Percentiles rank a stretch among this genome's conserved stretches.
Evolutionary conservation across 53 echinoderm and acorn worm genomes (phyloP).

Genomic region (Astropecten irregularis): DNA sequence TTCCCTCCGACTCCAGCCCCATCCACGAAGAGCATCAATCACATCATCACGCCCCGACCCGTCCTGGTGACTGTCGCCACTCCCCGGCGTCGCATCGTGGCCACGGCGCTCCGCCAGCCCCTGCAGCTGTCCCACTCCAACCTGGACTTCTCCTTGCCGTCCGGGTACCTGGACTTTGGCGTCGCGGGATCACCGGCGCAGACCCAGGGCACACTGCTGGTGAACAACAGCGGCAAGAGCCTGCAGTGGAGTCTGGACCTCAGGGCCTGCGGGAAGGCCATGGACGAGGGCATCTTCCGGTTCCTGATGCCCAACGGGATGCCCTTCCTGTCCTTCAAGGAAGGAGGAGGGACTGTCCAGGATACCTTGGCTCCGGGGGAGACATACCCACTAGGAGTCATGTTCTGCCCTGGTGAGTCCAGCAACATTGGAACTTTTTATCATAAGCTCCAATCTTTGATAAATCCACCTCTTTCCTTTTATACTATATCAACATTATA

Average conservation of each 20-base stretch:
- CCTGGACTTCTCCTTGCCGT: slow-evolving; percentile 90
- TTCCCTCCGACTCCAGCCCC: slow-evolving; percentile 97
- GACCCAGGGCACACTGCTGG: slow-evolving; percentile 74
- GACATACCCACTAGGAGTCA: slow-evolving; percentile 84
- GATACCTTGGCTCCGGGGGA: slow-evolving; percentile 83
- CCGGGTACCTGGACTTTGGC: slow-evolving; percentile 83
- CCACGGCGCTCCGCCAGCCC: slow-evolving; percentile 92
- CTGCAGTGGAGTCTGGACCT: slow-evolving; percentile 82
- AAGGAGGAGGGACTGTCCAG: slow-evolving; percentile 54
- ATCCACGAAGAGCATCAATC: slow-evolving; percentile 93
- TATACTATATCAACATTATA: too few species aligned
- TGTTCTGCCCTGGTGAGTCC: slow-evolving; percentile 93
- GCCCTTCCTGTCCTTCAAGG: slow-evolving; percentile 69
- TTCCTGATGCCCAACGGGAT: slow-evolving; percentile 81
- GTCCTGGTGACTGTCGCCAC: slow-evolving; percentile 86
- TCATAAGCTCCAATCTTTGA: too few species aligned
- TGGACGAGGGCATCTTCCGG: slow-evolving; percentile 96
- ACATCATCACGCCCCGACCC: slow-evolving; percentile 92
- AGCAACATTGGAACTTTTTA: not conserved
- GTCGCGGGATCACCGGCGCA: slow-evolving; percentile 39
- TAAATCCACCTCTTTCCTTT: too few species aligned
- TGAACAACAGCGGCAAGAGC: slow-evolving; percentile 86
- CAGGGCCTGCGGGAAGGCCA: slow-evolving; percentile 70
- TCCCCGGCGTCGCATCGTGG: slow-evolving; percentile 84
- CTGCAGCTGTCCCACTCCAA: slow-evolving; percentile 81